These are phyloP conservation scores for Octomys mimax DNA, from an alignment of 2,797 vertebrate species.

Conservation along the genomic window DNA sequence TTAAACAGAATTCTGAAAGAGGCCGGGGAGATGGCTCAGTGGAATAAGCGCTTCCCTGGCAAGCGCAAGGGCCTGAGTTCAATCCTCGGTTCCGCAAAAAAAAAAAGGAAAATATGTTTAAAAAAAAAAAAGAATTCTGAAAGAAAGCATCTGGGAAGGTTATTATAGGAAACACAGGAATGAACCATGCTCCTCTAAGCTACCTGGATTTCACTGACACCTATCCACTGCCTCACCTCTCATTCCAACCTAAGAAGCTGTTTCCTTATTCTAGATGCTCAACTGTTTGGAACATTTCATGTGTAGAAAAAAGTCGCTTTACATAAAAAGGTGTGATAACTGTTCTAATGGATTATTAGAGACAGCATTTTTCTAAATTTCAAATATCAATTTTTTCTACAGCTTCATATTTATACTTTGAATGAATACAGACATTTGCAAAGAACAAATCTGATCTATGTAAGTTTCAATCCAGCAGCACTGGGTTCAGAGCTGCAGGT, in stretches of 20 bases:
- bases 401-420: not conserved
- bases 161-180: not conserved
- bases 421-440: conserved; percentile 25
- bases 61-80: no score
- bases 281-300: not conserved
- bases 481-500: not conserved
- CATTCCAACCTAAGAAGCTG: not conserved
- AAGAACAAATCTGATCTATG: not conserved
- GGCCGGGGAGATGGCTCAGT: no score
- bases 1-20: not conserved
- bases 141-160: not conserved
- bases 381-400: conserved; percentile 1
- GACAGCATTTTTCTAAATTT: not conserved
- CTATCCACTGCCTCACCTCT: not conserved
- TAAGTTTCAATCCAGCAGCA: not conserved
- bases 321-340: not conserved
- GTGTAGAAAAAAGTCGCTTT: not conserved
- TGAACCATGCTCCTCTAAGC: not conserved
- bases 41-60: no score
- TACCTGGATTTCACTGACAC: not conserved
- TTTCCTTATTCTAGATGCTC: not conserved
- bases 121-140: not conserved
- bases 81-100: no score
- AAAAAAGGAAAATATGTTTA: no score
- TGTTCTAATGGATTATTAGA: not conserved